Evolutionary conservation across 2,888 invertebrate species (phyloP).

Genomic region (Aphodius sticticus): DNA sequence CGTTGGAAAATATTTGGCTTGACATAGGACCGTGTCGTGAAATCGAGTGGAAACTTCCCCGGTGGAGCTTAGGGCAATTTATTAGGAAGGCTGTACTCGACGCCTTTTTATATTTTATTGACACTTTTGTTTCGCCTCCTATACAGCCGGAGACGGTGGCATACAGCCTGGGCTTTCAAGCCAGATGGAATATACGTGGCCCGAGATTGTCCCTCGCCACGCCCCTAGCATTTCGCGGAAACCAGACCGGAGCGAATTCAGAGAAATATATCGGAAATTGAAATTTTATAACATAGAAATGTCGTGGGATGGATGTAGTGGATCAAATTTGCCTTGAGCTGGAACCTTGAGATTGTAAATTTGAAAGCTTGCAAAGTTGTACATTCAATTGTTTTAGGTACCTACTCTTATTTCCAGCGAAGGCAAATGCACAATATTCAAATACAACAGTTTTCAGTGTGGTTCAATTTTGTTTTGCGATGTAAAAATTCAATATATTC

Average conservation of each 20-base stretch:
- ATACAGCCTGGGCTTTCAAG: not conserved
- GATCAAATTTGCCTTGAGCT: not conserved
- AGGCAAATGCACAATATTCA: too few relatives aligned
- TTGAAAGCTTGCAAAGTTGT: not conserved
- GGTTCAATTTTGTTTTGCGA: not conserved
- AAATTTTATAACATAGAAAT: not conserved
- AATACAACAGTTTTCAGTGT: too few relatives aligned
- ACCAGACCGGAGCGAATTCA: not conserved
- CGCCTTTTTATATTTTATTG: not conserved
- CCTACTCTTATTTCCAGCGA: too few relatives aligned
- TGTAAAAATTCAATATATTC: not conserved
- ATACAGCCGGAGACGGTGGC: not conserved
- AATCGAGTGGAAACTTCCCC: not conserved
- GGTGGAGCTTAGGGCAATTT: not conserved
- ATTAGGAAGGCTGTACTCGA: not conserved
- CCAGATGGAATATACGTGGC: not conserved
- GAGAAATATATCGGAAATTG: constrained; percentile 4
- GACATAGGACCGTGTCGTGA: too few relatives aligned
- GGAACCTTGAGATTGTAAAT: not conserved
- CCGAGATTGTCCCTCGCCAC: not conserved
- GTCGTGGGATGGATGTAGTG: not conserved
- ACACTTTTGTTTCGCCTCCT: not conserved
- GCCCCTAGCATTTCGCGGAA: not conserved
- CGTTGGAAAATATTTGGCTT: too few relatives aligned
- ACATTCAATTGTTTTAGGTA: too few relatives aligned